Conservation (phyloP, 1,140 invertebrate genomes). For the Drosophila fuyamai region DNA sequence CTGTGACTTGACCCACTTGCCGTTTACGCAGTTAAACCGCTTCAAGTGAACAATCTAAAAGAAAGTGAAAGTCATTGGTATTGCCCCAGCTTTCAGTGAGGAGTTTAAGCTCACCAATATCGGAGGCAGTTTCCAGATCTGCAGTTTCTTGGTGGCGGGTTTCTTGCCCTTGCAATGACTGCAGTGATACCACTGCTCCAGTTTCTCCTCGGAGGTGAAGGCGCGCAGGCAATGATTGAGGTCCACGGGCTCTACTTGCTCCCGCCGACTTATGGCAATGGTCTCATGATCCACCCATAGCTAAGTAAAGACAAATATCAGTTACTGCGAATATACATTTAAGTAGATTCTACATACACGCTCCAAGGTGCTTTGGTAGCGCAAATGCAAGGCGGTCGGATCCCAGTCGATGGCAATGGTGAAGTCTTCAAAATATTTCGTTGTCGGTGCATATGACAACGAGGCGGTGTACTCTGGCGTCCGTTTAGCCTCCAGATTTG, state of each 20-base stretch:
- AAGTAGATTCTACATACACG: conserved; percentile 85
- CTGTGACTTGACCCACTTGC: conserved; percentile 96
- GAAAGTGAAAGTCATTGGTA: not conserved
- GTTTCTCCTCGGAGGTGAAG: conserved; percentile 93
- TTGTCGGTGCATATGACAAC: conserved; percentile 62
- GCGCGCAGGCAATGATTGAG: conserved; percentile 92
- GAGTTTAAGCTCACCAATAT: conserved; percentile 88
- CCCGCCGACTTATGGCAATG: conserved; percentile 88
- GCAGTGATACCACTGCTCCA: conserved; percentile 94
- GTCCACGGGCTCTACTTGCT: conserved; percentile 92
- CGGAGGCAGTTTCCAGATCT: conserved; percentile 95
- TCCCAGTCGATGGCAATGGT: conserved; percentile 89
- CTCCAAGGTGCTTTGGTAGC: conserved; percentile 93
- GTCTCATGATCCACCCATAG: conserved; percentile 90
- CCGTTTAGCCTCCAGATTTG: conserved; percentile 72
- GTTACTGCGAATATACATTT: not conserved
- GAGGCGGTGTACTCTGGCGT: conserved; percentile 68
- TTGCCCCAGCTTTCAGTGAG: not conserved
- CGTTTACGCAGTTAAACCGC: conserved; percentile 94
- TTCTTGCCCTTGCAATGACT: conserved; percentile 92
- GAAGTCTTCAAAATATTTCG: conserved; percentile 78
- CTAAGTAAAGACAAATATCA: conserved; percentile 84
- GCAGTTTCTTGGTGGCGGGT: conserved; percentile 93
- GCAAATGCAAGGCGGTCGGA: conserved; percentile 94
- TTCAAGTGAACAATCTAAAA: conserved; percentile 94